A percentile compares a stretch with the other conserved stretches of the same genome.
phyloP scores from a whole-genome alignment of 1,140 invertebrate genomes.

The Drosophila auraria region DNA sequence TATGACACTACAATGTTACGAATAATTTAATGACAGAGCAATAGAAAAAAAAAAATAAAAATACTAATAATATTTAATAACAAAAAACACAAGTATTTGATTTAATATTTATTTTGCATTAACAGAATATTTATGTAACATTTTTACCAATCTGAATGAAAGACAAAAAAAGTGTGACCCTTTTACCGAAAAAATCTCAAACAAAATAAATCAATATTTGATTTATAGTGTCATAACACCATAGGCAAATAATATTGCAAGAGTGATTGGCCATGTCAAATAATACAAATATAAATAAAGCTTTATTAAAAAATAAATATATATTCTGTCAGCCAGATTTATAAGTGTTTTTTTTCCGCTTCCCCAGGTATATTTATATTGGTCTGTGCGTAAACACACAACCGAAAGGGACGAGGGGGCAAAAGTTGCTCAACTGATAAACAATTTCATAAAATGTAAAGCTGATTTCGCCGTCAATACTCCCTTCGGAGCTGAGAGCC shows the following conservation, averaged over 20 bases:
- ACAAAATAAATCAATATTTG: too few species aligned
- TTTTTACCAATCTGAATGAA: too few species aligned
- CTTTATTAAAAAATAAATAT: background rate
- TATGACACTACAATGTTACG: too few species aligned
- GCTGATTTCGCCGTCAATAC: conserved; percentile 25
- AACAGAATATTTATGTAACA: too few species aligned
- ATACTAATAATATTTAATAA: too few species aligned
- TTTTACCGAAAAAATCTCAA: too few species aligned
- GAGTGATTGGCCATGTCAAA: background rate
- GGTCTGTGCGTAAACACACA: background rate
- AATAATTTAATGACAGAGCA: too few species aligned
- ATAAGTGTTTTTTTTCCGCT: background rate
- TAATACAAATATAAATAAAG: conserved; percentile 10
- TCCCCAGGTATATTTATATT: background rate
- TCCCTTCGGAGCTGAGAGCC: background rate
- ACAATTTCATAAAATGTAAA: conserved; percentile 28
- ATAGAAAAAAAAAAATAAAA: too few species aligned
- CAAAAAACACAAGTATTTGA: too few species aligned
- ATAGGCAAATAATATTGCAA: background rate
- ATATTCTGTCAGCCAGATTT: background rate
- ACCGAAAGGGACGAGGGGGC: background rate
- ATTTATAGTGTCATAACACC: too few species aligned
- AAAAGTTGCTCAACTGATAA: conserved; percentile 19
- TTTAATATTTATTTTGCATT: too few species aligned
- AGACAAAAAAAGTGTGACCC: too few species aligned